Evolutionary conservation across 2,113 vertebrate species (phyloP), one percentile per base, ranked within the genome.

Genomic region (Drymodes brunneopygia): DNA sequence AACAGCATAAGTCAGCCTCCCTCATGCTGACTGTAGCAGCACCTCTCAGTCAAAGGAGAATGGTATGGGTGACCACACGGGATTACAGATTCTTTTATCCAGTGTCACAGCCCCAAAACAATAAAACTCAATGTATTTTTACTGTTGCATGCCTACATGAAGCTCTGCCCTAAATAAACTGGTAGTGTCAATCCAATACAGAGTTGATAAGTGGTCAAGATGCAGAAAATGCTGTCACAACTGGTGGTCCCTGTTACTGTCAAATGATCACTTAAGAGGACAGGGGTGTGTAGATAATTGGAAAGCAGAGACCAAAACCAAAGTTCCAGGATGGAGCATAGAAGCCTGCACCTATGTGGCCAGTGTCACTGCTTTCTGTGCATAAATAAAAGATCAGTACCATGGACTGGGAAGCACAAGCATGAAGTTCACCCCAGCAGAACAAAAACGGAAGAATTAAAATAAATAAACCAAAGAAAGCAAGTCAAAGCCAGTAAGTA

Each of bases 21-120:
- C 20, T 69, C 36, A 22, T 51, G 36, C n/a, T 78, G 69, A 50
- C 47, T 62, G 18, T 36, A 48, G 25, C 2, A 1, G n/a, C 53
- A 57, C 15, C 40, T 73, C n/a, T 54, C 2, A 5, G 29, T 10
- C n/a, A 83, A 81, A 88, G 50, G 6, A 80, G 45, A 35, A 61
- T 2, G 2, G 7, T 29, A 58, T 28, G 17, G 50, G 40, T 40
- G 12, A 40, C 71, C 3, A 2, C 23, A 38, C 0, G 1, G 51
- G 12, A 48, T 53, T 40, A 64, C 21, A 56, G 62, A 48, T 65
- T 82, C 11, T 85, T 90, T 45, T 42, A 73, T n/a, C 31, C 3
- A 1, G 11, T 28, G 36, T 58, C 73, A 78, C n/a, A 70, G 48
- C n/a, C 71, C 31, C 45, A 72, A 36, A 84, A 20, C 54, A 86